These are phyloP conservation scores for Pristis pectinata DNA, from an alignment of 2,797 vertebrate genomes.

Conservation along the genomic window DNA sequence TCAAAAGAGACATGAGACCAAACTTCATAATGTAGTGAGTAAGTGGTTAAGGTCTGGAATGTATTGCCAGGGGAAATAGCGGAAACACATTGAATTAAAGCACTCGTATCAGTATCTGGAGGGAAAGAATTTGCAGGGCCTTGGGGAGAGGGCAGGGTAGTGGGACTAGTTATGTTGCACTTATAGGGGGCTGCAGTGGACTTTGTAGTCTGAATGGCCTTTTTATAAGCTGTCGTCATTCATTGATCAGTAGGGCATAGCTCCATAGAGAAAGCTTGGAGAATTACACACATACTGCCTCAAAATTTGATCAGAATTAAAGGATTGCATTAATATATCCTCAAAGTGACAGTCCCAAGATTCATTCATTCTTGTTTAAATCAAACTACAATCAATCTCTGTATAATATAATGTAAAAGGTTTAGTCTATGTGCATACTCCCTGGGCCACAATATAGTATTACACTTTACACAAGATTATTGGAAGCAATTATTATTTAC, in stretches of 20 bases:
- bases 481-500: background rate
- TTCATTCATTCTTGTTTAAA: background rate
- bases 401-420: background rate
- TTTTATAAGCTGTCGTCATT: no score
- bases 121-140: no score
- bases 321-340: background rate
- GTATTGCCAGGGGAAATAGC: no score
- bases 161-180: no score
- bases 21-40: no score
- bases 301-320: background rate
- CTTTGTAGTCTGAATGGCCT: no score
- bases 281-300: background rate
- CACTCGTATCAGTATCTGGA: no score
- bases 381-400: background rate
- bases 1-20: no score
- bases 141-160: no score
- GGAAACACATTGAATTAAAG: no score
- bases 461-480: background rate
- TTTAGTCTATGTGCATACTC: background rate
- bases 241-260: background rate
- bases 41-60: no score
- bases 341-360: background rate
- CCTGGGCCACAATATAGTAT: background rate
- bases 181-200: no score
- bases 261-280: background rate